A percentile compares a stretch with the other conserved stretches of the same genome.
These are phyloP conservation scores for Lichenostomus cassidix DNA, from an alignment of 2,113 vertebrate genomes.

Conservation along the genomic window DNA sequence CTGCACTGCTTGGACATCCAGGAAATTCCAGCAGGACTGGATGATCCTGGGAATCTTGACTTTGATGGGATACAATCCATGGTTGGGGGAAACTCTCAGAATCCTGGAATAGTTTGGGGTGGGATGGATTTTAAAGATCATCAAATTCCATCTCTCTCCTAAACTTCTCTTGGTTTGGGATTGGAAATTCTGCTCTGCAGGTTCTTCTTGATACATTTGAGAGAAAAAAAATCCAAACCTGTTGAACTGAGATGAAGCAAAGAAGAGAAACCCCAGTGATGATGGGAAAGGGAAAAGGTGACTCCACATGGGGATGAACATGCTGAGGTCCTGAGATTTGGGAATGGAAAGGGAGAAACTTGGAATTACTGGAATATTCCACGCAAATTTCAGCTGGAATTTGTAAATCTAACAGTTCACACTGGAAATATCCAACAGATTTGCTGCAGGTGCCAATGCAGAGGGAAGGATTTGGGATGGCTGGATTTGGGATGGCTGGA, in stretches of 20 bases:
- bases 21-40: not conserved
- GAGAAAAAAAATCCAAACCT: not conserved
- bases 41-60: not conserved
- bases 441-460: not conserved
- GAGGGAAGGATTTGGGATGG: not conserved
- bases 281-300: not conserved
- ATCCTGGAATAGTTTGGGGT: not conserved
- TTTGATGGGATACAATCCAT: not conserved
- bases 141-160: no score
- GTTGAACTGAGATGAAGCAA: not conserved
- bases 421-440: accelerated
- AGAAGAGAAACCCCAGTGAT: not conserved
- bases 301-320: not conserved
- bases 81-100: not conserved
- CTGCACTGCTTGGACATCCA: not conserved
- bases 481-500: not conserved
- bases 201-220: not conserved
- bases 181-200: not conserved
- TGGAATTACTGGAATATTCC: not conserved
- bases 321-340: not conserved
- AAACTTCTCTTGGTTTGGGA: no score
- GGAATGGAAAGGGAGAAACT: not conserved
- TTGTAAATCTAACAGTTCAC: not conserved
- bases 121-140: no score
- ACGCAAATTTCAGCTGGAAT: not conserved